Conservation (phyloP, 2,113 vertebrate species). For the Callochromis pleurospilus region DNA sequence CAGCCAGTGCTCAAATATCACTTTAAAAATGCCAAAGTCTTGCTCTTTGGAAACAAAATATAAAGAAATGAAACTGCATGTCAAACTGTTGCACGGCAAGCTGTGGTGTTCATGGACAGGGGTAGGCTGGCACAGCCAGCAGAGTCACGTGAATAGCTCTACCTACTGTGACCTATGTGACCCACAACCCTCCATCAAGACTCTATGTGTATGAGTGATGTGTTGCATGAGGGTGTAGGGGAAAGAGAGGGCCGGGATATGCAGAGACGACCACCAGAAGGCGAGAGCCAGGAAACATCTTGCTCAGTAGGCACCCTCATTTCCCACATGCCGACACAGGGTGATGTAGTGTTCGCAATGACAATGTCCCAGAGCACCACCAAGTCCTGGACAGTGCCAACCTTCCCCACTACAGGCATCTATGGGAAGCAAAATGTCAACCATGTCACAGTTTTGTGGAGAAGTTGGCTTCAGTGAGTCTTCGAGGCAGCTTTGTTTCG, state of each 20-base stretch:
- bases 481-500: not conserved
- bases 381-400: not conserved
- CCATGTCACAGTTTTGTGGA: not conserved
- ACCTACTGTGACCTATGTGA: not conserved
- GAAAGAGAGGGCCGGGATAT: not conserved
- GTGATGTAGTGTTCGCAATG: not conserved
- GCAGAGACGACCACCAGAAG: not conserved
- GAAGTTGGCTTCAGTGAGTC: not conserved
- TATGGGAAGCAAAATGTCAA: not conserved
- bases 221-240: not conserved
- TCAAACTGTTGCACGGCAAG: not conserved
- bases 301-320: not conserved
- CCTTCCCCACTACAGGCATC: not conserved
- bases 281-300: not conserved
- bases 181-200: not conserved
- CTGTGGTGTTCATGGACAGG: not conserved
- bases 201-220: not conserved
- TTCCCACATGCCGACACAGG: not conserved
- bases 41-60: not conserved
- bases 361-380: not conserved
- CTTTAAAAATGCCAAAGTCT: not conserved
- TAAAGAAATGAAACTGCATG: not conserved
- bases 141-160: not conserved
- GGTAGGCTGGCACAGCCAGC: not conserved
- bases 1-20: not conserved